Conservation (phyloP, 1,140 invertebrate species). For the Drosophila orosa region DNA sequence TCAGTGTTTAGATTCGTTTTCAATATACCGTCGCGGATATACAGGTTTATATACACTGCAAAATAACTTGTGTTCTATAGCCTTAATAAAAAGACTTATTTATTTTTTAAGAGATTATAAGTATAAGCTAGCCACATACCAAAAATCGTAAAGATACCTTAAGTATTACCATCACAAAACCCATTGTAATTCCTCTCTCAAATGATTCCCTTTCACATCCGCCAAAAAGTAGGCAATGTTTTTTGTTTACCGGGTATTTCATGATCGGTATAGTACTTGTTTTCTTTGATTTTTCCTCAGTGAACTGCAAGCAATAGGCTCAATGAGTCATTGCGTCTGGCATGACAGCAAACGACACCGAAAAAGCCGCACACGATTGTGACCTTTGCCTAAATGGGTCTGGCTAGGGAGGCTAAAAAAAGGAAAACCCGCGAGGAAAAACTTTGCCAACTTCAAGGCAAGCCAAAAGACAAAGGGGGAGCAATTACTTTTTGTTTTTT, state of each 20-base stretch:
- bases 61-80: neutral
- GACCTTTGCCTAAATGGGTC: constrained; percentile 33
- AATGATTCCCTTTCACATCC: no score
- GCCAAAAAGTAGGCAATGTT: neutral
- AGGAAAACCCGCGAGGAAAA: constrained; percentile 47
- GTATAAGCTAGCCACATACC: neutral
- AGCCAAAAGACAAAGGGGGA: constrained; percentile 52
- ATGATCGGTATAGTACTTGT: neutral
- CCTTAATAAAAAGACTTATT: neutral
- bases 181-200: neutral
- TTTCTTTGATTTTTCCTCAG: neutral
- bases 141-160: neutral
- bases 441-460: constrained; percentile 52
- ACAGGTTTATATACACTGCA: neutral
- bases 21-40: constrained; percentile 28
- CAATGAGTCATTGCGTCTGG: constrained; percentile 63
- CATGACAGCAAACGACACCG: constrained; percentile 46
- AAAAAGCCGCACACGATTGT: constrained; percentile 65
- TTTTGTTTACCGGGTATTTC: neutral
- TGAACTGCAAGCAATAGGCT: constrained; percentile 12
- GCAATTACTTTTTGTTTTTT: constrained; percentile 63
- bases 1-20: constrained; percentile 43
- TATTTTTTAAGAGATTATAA: neutral
- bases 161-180: neutral
- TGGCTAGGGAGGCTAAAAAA: constrained; percentile 10